A percentile compares a stretch with the other conserved stretches of the same genome.
These are phyloP conservation scores for Gisinianus flammeolus DNA, from an alignment of 2,888 invertebrate genomes.

Conservation along the genomic window DNA sequence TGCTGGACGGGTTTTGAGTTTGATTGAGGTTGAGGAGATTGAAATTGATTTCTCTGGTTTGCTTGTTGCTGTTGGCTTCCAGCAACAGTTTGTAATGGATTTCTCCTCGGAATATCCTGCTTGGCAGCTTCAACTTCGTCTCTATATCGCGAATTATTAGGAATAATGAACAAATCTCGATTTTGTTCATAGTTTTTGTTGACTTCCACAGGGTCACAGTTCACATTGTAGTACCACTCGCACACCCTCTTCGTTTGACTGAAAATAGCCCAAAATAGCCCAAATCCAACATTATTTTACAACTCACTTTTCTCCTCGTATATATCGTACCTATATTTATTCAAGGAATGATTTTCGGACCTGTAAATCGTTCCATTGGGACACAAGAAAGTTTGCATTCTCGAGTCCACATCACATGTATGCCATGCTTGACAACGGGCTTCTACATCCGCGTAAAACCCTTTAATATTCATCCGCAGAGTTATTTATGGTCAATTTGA, in stretches of 20 bases:
- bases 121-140: conserved; percentile 37
- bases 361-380: conserved; percentile 57
- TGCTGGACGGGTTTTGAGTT: background rate
- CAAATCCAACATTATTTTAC: too few species aligned
- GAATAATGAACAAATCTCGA: conserved; percentile 53
- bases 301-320: too few species aligned
- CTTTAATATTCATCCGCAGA: too few species aligned
- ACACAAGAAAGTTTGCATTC: conserved; percentile 58
- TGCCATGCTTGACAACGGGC: conserved; percentile 58
- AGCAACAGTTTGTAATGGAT: conserved; percentile 7
- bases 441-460: conserved; percentile 56
- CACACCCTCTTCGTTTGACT: conserved; percentile 57
- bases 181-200: conserved; percentile 52
- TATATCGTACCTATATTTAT: too few species aligned
- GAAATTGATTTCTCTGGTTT: background rate
- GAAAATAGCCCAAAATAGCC: conserved; percentile 57
- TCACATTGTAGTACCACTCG: conserved; percentile 56
- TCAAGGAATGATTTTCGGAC: too few species aligned
- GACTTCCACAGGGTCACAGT: conserved; percentile 53
- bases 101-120: conserved; percentile 21
- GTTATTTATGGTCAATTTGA: too few species aligned
- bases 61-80: background rate
- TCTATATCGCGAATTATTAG: conserved; percentile 26
- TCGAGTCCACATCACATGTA: conserved; percentile 52
- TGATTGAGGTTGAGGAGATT: conserved; percentile 19